Conservation (phyloP, 1,140 invertebrate species). For the Zaprionus tsacasi region DNA sequence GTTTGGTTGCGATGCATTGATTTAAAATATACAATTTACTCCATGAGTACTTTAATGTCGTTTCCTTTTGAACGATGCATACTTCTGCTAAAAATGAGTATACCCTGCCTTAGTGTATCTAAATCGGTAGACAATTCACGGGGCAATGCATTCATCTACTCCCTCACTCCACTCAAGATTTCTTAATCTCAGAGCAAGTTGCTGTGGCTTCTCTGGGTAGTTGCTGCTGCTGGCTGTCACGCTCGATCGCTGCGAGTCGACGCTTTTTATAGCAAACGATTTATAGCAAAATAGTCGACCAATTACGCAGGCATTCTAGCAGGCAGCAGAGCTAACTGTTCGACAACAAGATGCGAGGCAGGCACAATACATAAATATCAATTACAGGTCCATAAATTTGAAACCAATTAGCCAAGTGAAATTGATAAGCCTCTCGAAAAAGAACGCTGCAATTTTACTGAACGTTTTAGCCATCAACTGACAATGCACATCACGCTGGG, state of each 20-base stretch:
- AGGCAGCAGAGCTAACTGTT: conserved; percentile 53
- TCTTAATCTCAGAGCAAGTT: too few relatives aligned
- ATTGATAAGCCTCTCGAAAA: conserved; percentile 71
- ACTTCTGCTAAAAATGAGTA: background rate
- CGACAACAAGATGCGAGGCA: conserved; percentile 45
- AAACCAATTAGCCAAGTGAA: conserved; percentile 83
- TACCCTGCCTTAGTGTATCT: background rate
- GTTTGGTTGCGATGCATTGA: background rate
- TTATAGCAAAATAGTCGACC: conserved; percentile 76
- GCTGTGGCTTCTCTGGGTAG: background rate
- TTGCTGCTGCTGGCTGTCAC: background rate
- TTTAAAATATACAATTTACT: background rate
- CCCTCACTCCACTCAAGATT: too few relatives aligned
- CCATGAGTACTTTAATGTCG: background rate
- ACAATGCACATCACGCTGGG: conserved; percentile 53
- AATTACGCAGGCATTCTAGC: conserved; percentile 68
- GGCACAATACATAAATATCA: conserved; percentile 76
- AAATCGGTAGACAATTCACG: background rate
- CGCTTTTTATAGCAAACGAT: conserved; percentile 50
- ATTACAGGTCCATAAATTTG: conserved; percentile 83
- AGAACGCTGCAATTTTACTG: conserved; percentile 61
- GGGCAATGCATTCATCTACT: background rate
- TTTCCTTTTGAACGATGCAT: background rate
- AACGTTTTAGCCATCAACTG: conserved; percentile 64
- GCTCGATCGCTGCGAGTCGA: background rate